Evolutionary conservation across 2,113 vertebrate genomes (phyloP), one percentile per base, ranked within the genome.

Genomic region (Clupea harengus): DNA sequence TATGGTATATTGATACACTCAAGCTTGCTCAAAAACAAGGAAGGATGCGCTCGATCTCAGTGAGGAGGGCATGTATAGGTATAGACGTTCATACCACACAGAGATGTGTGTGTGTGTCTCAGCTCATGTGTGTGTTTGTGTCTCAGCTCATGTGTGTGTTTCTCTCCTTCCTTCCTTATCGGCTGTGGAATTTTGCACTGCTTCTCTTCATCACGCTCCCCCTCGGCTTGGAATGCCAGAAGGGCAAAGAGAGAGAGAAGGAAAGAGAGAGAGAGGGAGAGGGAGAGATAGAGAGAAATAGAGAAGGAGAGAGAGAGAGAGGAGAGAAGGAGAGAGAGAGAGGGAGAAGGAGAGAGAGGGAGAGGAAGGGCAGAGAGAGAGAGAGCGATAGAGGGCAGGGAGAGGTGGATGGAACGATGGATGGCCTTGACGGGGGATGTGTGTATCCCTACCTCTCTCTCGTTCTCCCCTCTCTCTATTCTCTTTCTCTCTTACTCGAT

Each of bases 191-290:
- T 87, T 89, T 57, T 54, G 57, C 45, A 81, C 83, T 32, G n/a
- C 15, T 25, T 75, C 67, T 78, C 81, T 87, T 89, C 11, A 87
- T 89, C 86, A 84, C 7, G 64, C 72, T 46, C 15, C n/a, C 54
- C 46, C 72, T 83, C 54, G 32, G 54, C 28, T 50, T 75, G 45
- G 82, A 86, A 86, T 84, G 82, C 80, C 49, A 83, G 49, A 75
- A 57, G 64, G 17, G 25, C n/a, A 72, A 25, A 72, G 64, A 72
- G 10, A 72, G 9, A 72, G 32, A 45, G 60, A 28, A 22, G 49
- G 49, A 67, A 17, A 50, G 10, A 83, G 49, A 72, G 54, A 72
- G 3, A 32, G n/a, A 32, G 64, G 28, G 47, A 32, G 22, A 57
- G 52, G 18, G 52, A 50, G 85, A 50, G 60, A 81, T 45, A 80